Evolutionary conservation across 2,888 invertebrate genomes (phyloP).

Genomic region (Tetropium fuscum): DNA sequence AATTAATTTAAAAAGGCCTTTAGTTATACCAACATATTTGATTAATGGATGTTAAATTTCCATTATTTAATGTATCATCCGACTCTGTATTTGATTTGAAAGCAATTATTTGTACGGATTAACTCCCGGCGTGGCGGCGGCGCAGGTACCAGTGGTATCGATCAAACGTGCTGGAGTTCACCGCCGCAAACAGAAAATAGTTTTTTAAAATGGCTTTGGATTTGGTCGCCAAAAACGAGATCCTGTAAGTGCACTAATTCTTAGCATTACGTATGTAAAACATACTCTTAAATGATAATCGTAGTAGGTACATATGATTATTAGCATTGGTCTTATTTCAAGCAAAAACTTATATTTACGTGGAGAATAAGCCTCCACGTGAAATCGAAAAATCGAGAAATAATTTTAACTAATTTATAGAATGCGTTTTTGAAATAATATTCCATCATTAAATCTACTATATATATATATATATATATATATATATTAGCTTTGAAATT

Average conservation of each 20-base stretch:
- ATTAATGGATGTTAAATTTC: neutral
- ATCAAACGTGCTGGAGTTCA: neutral
- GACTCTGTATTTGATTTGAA: neutral
- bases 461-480: no score
- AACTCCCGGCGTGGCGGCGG: neutral
- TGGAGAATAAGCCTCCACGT: no score
- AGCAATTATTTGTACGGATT: neutral
- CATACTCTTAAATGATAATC: no score
- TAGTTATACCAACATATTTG: neutral
- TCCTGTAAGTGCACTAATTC: conserved; percentile 33
- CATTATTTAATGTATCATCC: neutral
- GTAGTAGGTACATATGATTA: no score
- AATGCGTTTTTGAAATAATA: no score
- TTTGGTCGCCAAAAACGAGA: conserved; percentile 24
- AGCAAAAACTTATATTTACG: no score
- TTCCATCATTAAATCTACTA: no score
- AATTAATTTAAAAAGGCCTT: neutral
- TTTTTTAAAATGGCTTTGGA: neutral
- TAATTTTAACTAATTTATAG: no score
- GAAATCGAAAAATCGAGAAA: no score
- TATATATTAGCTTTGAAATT: no score
- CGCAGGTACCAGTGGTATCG: neutral
- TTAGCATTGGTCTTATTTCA: no score
- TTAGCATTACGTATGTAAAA: no score
- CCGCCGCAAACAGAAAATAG: neutral